Evolutionary conservation across 2,797 vertebrate genomes (phyloP).

Genomic region (Graptemys geographica): DNA sequence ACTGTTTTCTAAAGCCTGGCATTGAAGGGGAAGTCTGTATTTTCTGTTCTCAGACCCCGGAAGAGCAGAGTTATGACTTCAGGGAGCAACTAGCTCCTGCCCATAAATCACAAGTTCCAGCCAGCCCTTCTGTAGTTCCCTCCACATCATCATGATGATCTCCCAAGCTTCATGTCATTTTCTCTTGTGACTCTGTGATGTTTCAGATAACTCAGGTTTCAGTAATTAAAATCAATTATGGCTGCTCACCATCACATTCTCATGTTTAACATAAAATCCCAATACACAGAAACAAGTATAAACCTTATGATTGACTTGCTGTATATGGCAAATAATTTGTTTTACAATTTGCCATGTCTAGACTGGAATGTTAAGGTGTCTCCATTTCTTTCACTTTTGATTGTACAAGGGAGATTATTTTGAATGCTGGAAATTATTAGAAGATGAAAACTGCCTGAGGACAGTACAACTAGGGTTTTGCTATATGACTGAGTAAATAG

Average conservation of each 20-base stretch:
- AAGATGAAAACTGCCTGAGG: neutral
- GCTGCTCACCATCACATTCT: conserved; percentile 29
- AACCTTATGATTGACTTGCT: conserved; percentile 52
- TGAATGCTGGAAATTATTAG: neutral
- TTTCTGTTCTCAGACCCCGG: neutral
- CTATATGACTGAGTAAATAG: neutral
- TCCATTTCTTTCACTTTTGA: neutral
- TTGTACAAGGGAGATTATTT: neutral
- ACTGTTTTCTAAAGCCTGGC: neutral
- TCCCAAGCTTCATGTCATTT: conserved; percentile 46
- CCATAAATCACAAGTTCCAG: conserved; percentile 32
- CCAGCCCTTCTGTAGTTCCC: neutral
- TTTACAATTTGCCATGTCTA: conserved; percentile 18
- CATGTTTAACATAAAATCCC: conserved; percentile 58
- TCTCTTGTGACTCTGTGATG: conserved; percentile 44
- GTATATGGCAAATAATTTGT: conserved; percentile 30
- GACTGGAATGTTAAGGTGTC: conserved; percentile 5
- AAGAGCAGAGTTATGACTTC: conserved; percentile 29
- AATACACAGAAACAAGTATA: conserved; percentile 54
- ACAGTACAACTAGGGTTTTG: neutral
- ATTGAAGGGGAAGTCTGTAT: neutral
- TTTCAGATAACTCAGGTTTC: conserved; percentile 45
- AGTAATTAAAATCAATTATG: conserved; percentile 51
- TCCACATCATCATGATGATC: conserved; percentile 27
- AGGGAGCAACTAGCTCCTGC: neutral